A percentile compares a stretch with the other conserved stretches of the same genome.
Evolutionary conservation across 2,113 vertebrate genomes (phyloP).

Genomic region (Pholis gunnellus): DNA sequence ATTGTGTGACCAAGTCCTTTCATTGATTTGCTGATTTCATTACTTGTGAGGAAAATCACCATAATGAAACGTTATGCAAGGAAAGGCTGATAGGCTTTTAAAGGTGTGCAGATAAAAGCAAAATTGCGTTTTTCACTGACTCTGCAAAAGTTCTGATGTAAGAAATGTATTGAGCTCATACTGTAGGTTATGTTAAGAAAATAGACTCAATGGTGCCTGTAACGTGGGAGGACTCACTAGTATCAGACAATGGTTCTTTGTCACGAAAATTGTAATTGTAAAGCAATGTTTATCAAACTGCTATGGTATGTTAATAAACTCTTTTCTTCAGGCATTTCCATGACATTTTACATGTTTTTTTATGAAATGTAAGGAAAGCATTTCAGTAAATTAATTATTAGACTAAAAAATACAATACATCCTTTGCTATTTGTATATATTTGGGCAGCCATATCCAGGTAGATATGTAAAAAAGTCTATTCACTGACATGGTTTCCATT

Average conservation of each 20-base stretch:
- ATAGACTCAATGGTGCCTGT: background rate
- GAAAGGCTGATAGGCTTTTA: constrained; percentile 9
- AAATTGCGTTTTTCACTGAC: constrained; percentile 7
- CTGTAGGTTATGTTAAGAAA: constrained; percentile 4
- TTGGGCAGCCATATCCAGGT: background rate
- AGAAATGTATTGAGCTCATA: background rate
- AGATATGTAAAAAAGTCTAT: background rate
- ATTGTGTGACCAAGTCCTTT: constrained; percentile 48
- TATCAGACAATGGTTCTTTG: background rate
- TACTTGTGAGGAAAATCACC: constrained; percentile 33
- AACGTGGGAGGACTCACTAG: background rate
- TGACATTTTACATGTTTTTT: background rate
- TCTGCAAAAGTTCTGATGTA: background rate
- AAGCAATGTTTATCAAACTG: background rate
- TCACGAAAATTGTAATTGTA: background rate
- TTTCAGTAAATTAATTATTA: background rate
- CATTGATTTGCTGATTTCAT: constrained; percentile 63
- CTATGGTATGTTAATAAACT: background rate
- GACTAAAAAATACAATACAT: background rate
- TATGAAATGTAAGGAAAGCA: background rate
- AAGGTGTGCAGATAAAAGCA: constrained; percentile 1
- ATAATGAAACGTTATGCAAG: constrained; percentile 37
- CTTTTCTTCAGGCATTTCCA: background rate
- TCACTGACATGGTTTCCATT: too few species aligned
- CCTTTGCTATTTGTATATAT: background rate